Percentiles rank a stretch among this genome's conserved stretches.
Conservation (phyloP, 2,888 invertebrate species). For the Scaptomyza parva region DNA sequence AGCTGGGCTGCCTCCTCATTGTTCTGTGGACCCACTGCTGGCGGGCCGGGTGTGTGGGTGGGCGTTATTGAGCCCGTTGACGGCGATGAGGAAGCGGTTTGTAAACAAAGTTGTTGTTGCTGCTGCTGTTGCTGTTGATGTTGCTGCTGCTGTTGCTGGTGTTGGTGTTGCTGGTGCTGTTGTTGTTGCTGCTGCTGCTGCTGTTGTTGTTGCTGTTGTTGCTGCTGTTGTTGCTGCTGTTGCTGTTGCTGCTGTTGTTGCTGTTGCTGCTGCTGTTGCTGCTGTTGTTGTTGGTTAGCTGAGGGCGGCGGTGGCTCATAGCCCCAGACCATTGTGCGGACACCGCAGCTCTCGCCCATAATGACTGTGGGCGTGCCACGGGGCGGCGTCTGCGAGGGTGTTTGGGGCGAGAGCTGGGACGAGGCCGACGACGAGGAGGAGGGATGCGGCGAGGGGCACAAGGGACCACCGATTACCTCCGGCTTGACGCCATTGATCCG, state of each 20-base stretch:
- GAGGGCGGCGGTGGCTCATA: slow-evolving; percentile 86
- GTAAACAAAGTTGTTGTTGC: slow-evolving; percentile 62
- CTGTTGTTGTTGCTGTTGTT: slow-evolving; percentile 43
- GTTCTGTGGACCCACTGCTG: slow-evolving; percentile 83
- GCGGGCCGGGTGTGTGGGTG: slow-evolving; percentile 84
- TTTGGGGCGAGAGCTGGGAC: slow-evolving; percentile 84
- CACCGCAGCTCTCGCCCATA: slow-evolving; percentile 97
- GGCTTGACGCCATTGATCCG: slow-evolving; percentile 92
- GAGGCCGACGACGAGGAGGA: slow-evolving; percentile 82
- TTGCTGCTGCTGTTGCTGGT: neutral
- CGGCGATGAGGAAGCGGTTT: slow-evolving; percentile 85
- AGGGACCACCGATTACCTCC: slow-evolving; percentile 90
- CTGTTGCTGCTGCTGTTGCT: slow-evolving; percentile 63
- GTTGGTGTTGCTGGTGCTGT: slow-evolving; percentile 1
- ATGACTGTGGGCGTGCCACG: slow-evolving; percentile 93
- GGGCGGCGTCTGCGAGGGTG: slow-evolving; percentile 84
- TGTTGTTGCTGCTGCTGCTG: slow-evolving; percentile 54
- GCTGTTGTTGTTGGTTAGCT: slow-evolving; percentile 57
- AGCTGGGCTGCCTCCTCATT: slow-evolving; percentile 89
- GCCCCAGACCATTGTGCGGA: slow-evolving; percentile 90
- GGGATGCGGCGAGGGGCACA: slow-evolving; percentile 84
- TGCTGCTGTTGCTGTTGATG: slow-evolving; percentile 34
- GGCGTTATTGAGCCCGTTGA: slow-evolving; percentile 84
- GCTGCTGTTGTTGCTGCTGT: slow-evolving; percentile 61
- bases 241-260: slow-evolving; percentile 60